These are phyloP conservation scores for Ophion ellenae DNA, from an alignment of 2,888 invertebrate genomes.

Conservation along the genomic window DNA sequence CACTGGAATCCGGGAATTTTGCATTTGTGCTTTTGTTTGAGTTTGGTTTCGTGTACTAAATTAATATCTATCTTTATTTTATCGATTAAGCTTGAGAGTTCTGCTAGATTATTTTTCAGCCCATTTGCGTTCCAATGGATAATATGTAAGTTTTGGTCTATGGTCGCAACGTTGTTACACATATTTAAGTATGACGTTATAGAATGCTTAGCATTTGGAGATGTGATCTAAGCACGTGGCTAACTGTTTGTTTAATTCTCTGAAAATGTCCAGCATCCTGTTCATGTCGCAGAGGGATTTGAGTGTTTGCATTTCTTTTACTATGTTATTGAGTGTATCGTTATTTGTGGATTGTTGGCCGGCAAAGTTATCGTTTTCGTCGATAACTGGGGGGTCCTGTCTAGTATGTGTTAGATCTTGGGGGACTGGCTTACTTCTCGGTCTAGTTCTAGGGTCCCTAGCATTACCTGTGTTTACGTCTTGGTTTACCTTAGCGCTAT, in stretches of 20 bases:
- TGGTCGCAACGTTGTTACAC: neutral
- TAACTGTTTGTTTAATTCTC: neutral
- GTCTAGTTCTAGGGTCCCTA: neutral
- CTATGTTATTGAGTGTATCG: neutral
- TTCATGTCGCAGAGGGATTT: neutral
- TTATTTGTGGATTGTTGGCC: neutral
- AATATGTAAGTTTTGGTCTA: neutral
- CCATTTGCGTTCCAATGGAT: conserved; percentile 44
- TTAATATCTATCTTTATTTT: neutral
- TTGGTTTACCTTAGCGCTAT: no score
- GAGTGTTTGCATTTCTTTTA: conserved; percentile 2
- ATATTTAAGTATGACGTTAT: conserved; percentile 11
- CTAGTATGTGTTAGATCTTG: no score
- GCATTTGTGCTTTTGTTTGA: neutral
- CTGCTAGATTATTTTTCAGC: neutral
- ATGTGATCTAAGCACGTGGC: neutral
- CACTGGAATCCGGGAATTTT: conserved; percentile 18
- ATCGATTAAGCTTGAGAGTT: neutral
- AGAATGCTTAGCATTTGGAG: conserved; percentile 13
- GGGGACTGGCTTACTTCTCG: neutral
- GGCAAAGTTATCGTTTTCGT: neutral
- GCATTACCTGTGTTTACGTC: neutral
- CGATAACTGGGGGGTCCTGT: neutral
- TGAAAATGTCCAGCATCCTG: conserved; percentile 21
- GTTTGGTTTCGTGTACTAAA: conserved; percentile 36